Evolutionary conservation across 2,797 vertebrate genomes (phyloP).

Genomic region (Pangasius mekongensis): DNA sequence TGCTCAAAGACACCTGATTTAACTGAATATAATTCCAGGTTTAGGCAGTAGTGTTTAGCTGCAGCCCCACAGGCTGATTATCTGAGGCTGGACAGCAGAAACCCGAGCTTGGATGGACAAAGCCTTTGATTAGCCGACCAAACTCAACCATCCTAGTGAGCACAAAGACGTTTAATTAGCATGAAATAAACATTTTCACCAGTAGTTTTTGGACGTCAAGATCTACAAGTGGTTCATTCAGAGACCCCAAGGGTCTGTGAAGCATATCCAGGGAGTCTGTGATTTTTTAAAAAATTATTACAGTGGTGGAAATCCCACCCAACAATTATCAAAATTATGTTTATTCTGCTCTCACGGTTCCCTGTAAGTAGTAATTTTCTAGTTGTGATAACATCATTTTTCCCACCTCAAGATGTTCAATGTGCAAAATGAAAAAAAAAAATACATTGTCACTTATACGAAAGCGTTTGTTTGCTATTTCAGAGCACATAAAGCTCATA

Average conservation of each 20-base stretch:
- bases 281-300: not conserved
- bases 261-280: not conserved
- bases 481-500: not conserved
- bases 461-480: not conserved
- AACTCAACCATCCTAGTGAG: not conserved
- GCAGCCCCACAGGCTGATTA: not conserved
- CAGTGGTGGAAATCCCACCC: not conserved
- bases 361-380: not conserved
- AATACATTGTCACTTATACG: not conserved
- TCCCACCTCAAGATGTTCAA: not conserved
- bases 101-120: not conserved
- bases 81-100: not conserved
- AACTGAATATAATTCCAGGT: not conserved
- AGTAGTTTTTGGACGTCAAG: not conserved
- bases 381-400: not conserved
- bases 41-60: not conserved
- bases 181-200: not conserved
- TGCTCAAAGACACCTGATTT: slow-evolving; percentile 25
- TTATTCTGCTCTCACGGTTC: not conserved
- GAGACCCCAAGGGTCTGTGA: not conserved
- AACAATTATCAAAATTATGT: not conserved
- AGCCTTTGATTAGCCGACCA: slow-evolving; percentile 1
- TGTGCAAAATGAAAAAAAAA: not conserved
- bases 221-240: not conserved
- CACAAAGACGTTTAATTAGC: not conserved